Evolutionary conservation across 2,888 invertebrate genomes (phyloP).

Genomic region (Dicranocentrus wangi): DNA sequence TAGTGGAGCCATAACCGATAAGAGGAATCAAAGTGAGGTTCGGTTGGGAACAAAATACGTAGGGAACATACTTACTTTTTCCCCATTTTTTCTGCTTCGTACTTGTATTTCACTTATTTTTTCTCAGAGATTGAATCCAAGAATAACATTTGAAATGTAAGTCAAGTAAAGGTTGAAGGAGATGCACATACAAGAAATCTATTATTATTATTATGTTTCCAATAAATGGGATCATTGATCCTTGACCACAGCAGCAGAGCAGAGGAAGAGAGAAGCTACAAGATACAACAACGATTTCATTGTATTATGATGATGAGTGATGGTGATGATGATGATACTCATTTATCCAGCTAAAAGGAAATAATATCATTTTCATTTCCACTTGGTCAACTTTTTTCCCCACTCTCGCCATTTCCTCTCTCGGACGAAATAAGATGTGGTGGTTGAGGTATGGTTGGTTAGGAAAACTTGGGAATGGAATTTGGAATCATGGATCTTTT

Average conservation of each 20-base stretch:
- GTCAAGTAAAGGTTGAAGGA: too few species aligned
- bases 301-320: conserved; percentile 25
- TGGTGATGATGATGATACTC: conserved; percentile 35
- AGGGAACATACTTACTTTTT: too few species aligned
- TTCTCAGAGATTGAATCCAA: too few species aligned
- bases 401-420: conserved; percentile 11
- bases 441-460: too few species aligned
- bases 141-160: too few species aligned
- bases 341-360: conserved; percentile 37
- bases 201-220: conserved; percentile 9
- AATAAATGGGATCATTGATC: conserved; percentile 25
- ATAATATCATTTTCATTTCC: conserved; percentile 35
- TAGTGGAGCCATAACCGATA: conserved; percentile 6
- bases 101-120: too few species aligned
- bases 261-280: neutral
- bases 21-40: neutral
- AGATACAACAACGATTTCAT: conserved; percentile 9
- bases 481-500: neutral
- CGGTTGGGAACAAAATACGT: neutral
- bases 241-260: neutral
- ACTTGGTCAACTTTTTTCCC: conserved; percentile 22
- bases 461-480: too few species aligned
- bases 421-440: neutral
- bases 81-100: too few species aligned
- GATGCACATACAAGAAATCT: too few species aligned